Percentiles rank a stretch among this genome's conserved stretches.
These are phyloP conservation scores for Vireo altiloquus DNA, from an alignment of 2,113 vertebrate species.

Conservation along the genomic window DNA sequence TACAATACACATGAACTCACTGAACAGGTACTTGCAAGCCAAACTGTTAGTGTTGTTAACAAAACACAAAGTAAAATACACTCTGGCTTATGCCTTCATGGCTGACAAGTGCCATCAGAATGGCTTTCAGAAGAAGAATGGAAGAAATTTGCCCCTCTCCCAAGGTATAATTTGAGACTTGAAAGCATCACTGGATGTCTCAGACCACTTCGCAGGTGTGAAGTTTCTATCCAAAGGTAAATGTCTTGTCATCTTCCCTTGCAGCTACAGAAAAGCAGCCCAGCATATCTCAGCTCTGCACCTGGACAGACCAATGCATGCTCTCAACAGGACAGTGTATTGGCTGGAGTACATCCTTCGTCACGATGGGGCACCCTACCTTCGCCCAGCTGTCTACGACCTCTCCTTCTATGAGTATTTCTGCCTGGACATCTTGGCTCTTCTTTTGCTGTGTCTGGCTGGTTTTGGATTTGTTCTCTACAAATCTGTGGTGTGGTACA, in stretches of 20 bases:
- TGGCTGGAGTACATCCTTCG: constrained; percentile 70
- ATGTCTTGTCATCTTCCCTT: neutral
- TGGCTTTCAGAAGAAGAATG: neutral
- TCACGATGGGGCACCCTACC: constrained; percentile 11
- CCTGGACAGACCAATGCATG: constrained; percentile 50
- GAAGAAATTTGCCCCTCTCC: neutral
- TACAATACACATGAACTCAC: neutral
- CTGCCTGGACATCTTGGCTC: constrained; percentile 61
- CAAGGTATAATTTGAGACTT: neutral
- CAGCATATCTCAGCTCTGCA: constrained; percentile 56
- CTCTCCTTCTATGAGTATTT: constrained; percentile 58
- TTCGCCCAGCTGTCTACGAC: constrained; percentile 57
- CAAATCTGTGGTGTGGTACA: constrained; percentile 31
- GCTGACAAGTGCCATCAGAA: neutral
- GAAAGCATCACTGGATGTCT: neutral
- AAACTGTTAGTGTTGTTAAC: neutral
- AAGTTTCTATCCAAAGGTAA: neutral
- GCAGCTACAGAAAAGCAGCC: constrained; percentile 60
- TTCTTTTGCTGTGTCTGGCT: constrained; percentile 10
- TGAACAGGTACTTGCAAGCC: neutral
- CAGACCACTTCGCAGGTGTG: neutral
- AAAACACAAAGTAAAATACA: neutral
- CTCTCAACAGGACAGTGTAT: constrained; percentile 67
- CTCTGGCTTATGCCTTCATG: neutral
- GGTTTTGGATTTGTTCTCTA: neutral